These are phyloP conservation scores for Mythimna loreyi DNA, from an alignment of 2,888 invertebrate species.

Conservation along the genomic window DNA sequence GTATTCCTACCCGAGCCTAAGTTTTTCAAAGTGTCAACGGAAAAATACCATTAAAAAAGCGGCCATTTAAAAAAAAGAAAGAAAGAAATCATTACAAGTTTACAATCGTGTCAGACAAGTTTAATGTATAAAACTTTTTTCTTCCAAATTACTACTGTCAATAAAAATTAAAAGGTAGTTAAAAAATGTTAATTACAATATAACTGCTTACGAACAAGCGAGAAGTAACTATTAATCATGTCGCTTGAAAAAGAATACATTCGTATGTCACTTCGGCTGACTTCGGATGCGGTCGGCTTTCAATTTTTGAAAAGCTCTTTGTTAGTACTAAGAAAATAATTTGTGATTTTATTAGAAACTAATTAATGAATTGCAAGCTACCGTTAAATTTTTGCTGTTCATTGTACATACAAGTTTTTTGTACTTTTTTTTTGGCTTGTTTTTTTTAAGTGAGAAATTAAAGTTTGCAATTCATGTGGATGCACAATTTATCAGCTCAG, in stretches of 20 bases:
- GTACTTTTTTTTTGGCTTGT: no score
- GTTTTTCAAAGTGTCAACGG: not conserved
- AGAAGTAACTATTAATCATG: slow-evolving; percentile 39
- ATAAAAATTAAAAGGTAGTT: slow-evolving; percentile 46
- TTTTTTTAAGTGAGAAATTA: no score
- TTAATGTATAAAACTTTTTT: slow-evolving; percentile 4
- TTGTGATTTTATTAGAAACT: slow-evolving; percentile 21
- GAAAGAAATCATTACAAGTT: not conserved
- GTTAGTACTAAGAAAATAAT: slow-evolving; percentile 1
- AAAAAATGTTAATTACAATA: slow-evolving; percentile 41
- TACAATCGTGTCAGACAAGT: not conserved
- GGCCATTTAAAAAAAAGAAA: not conserved
- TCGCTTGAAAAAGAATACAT: slow-evolving; percentile 32
- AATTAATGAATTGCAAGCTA: slow-evolving; percentile 15
- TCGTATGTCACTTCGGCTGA: slow-evolving; percentile 41
- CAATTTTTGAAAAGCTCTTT: slow-evolving; percentile 47
- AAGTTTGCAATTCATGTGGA: no score
- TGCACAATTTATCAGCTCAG: no score
- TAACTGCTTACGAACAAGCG: slow-evolving; percentile 38
- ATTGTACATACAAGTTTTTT: no score
- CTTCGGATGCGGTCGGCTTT: slow-evolving; percentile 46
- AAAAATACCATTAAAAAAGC: not conserved
- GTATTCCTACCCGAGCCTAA: no score
- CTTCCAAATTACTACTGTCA: slow-evolving; percentile 38
- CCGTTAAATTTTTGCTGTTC: slow-evolving; percentile 2